Evolutionary conservation across 2,797 vertebrate genomes (phyloP).

Genomic region (Petrocephalus schoutedeni): DNA sequence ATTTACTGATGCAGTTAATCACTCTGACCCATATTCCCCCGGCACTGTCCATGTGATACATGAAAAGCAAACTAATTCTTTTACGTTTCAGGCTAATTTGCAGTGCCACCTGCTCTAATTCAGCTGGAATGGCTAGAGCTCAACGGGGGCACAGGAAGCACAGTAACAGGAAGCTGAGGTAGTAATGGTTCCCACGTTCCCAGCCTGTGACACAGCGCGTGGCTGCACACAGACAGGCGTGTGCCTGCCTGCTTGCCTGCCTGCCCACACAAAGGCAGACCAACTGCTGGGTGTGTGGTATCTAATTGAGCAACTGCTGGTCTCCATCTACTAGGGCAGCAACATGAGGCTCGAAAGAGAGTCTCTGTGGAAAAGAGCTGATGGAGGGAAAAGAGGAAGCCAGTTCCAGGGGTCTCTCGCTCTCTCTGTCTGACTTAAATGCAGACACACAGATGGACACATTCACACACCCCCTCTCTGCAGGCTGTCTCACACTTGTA

Average conservation of each 20-base stretch:
- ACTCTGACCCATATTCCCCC: slow-evolving; percentile 10
- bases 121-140: neutral
- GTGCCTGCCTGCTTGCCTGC: neutral
- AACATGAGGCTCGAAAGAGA: neutral
- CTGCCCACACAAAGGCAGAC: neutral
- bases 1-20: slow-evolving; percentile 18
- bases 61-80: neutral
- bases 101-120: neutral
- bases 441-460: slow-evolving; percentile 15
- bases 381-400: neutral
- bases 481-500: neutral
- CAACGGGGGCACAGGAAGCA: neutral
- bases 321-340: neutral
- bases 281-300: neutral
- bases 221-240: neutral
- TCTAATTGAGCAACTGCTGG: neutral
- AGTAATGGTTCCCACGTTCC: neutral
- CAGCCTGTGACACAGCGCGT: neutral
- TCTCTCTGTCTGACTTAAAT: neutral
- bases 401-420: neutral
- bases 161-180: neutral
- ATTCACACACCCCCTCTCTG: neutral
- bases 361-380: neutral
- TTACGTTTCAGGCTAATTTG: slow-evolving; percentile 1
- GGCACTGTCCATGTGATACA: neutral